Evolutionary conservation across 2,888 invertebrate genomes (phyloP).

Genomic region (Lepidochrysops patricia): DNA sequence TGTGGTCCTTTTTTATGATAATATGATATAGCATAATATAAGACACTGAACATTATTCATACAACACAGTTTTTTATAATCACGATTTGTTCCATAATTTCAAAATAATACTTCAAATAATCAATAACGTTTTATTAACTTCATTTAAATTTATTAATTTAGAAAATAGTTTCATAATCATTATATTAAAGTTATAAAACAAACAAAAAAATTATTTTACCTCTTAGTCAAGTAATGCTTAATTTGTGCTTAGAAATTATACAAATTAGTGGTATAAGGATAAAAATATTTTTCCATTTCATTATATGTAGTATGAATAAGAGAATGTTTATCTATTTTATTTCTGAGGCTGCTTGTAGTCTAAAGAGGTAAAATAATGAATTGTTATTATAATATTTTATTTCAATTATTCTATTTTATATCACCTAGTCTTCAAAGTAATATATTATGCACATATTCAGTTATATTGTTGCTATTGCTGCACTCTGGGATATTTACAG

Average conservation of each 20-base stretch:
- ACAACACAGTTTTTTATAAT: not conserved
- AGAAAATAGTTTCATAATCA: too few species aligned
- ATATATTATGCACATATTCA: not conserved
- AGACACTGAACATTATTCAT: not conserved
- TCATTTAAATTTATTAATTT: too few species aligned
- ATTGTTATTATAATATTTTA: not conserved
- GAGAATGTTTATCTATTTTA: too few species aligned
- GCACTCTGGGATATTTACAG: too few species aligned
- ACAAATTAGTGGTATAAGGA: not conserved
- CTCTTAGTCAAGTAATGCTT: not conserved
- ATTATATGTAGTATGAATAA: not conserved
- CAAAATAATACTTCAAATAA: not conserved
- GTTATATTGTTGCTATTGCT: not conserved
- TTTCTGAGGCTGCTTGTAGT: too few species aligned
- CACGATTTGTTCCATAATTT: not conserved
- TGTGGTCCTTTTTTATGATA: slow-evolving; percentile 2
- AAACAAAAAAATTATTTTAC: too few species aligned
- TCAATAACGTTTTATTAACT: too few species aligned
- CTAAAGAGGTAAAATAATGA: not conserved
- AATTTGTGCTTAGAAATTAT: not conserved
- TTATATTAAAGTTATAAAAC: too few species aligned
- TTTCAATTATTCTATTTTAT: not conserved
- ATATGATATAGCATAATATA: not conserved
- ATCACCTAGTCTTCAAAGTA: slow-evolving; percentile 5
- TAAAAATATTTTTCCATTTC: not conserved